These are phyloP conservation scores for Piprites chloris DNA, from an alignment of 2,113 vertebrate genomes.

Conservation along the genomic window DNA sequence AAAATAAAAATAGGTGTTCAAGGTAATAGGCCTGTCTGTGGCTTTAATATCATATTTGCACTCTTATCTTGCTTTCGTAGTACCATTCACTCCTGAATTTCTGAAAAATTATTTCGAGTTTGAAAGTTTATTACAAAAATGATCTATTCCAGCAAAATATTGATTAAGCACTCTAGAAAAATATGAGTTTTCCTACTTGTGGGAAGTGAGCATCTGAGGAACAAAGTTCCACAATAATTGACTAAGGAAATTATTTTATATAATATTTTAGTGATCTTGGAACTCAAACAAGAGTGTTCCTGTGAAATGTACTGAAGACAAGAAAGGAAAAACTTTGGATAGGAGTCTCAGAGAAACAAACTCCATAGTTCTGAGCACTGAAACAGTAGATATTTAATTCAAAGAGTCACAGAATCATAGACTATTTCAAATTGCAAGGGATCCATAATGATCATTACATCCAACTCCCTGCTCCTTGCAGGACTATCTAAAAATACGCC, in stretches of 20 bases:
- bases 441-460: background rate
- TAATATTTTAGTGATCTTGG: background rate
- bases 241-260: background rate
- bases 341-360: background rate
- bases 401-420: background rate
- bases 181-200: background rate
- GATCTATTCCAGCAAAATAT: background rate
- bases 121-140: background rate
- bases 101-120: background rate
- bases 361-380: background rate
- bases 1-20: background rate
- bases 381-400: background rate
- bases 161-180: background rate
- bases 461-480: background rate
- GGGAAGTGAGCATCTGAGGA: background rate
- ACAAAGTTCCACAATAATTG: background rate
- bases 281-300: accelerated
- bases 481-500: background rate
- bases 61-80: background rate
- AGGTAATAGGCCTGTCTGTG: background rate
- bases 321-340: background rate
- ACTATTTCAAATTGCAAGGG: background rate
- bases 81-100: background rate
- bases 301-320: background rate
- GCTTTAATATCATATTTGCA: background rate